Conservation (phyloP, 2,113 vertebrate genomes). For the Phainopepla nitens region DNA sequence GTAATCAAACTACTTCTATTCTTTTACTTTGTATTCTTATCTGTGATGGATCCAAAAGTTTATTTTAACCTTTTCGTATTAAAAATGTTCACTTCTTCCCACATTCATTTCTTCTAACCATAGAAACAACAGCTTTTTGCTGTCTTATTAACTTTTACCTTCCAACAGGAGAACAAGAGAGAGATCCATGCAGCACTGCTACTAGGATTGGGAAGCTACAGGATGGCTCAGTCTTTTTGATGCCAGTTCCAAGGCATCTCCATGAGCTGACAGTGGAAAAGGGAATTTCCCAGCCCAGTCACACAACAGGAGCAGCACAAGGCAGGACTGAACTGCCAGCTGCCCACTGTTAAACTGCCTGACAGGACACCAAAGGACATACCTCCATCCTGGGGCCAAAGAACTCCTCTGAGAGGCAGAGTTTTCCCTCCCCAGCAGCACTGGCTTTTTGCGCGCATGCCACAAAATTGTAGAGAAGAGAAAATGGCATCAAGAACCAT, state of each 20-base stretch:
- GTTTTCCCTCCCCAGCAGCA: neutral
- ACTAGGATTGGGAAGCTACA: neutral
- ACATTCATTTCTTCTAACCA: neutral
- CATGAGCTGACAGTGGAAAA: neutral
- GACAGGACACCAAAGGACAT: neutral
- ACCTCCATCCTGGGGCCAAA: neutral
- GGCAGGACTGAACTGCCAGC: neutral
- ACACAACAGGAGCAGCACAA: fast-evolving
- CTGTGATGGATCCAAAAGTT: neutral
- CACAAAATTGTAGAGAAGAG: fast-evolving
- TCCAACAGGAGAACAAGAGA: neutral
- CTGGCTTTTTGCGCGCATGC: fast-evolving
- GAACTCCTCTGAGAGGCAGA: neutral
- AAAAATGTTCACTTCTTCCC: neutral
- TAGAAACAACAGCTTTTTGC: neutral
- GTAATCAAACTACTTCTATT: neutral
- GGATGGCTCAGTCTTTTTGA: neutral
- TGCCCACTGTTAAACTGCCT: neutral
- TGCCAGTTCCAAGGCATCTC: neutral
- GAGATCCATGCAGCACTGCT: neutral
- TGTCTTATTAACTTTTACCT: neutral
- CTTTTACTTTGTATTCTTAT: neutral
- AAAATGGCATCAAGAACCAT: neutral
- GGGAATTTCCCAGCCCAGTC: neutral
- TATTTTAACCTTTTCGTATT: neutral